Base-by-base conservation (phyloP, 2,888 invertebrate species). In the Aproaerema taeniolella region DNA sequence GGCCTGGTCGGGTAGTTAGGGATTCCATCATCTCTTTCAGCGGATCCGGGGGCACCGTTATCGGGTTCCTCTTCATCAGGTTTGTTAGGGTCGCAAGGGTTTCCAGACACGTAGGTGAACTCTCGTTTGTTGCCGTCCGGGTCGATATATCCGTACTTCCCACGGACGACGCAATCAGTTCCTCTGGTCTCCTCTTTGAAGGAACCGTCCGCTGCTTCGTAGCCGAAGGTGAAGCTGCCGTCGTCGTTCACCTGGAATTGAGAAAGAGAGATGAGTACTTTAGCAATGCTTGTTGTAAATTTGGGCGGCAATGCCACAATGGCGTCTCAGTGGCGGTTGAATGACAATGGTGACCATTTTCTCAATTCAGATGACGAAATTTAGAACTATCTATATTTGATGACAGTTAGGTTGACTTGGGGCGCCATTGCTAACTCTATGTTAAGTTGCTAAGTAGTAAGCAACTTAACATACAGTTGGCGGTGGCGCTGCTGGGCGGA, bases 141-240 rank as follows among this genome's bases (percentile, higher is more conserved):
- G 75, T 95, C 95, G 8, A 95, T 87, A 81, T 95, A 95, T 13
- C 95, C 95, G 72, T 95, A 95, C 71, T 95, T 95, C 38, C 95
- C 95, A 43, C 94, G 89, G 3, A 95, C 95, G 0, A 95, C 94
- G 69, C 95, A 95, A 76, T 95, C 95, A 0, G 93, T 92, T 33
- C 94, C 95, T 42, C 95, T 82, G 2, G 94, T 95, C 71, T 95
- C 95, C 63, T 95, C 95, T 63, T 95, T 95, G 87, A 95, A 95
- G 45, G 93, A 93, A 1, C 95, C 95, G 60, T 95, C 95, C 8
- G 93, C 94, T 1, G 93, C 92, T 76, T 94, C 93, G 75, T 94
- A 95, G 25, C 94, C 94, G 73, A 94, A 94, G 6, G 94, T 94
- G 76, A 94, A 95, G 41, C 93, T 93, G 40, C 94, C 94, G 52